Conservation (phyloP, 1,140 invertebrate genomes). For the Conus betulinus region DNA sequence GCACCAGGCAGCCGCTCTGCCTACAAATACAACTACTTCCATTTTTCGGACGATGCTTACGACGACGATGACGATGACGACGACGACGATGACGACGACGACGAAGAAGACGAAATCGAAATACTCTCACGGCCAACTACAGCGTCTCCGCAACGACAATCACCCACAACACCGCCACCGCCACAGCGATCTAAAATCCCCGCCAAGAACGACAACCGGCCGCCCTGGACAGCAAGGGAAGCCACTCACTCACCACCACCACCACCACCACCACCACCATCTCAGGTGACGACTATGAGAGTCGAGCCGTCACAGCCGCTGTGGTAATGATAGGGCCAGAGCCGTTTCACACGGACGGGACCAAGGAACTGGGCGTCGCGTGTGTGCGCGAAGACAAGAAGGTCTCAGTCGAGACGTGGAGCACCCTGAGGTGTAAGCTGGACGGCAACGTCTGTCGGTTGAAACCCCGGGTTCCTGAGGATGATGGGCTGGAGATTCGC, state of each 20-base stretch:
- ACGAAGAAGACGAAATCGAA: background rate
- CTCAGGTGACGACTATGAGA: background rate
- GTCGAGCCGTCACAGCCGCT: background rate
- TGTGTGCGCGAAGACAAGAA: background rate
- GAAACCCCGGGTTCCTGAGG: background rate
- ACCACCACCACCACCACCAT: background rate
- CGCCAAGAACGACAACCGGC: background rate
- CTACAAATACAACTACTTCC: no score
- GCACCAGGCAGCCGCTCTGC: no score
- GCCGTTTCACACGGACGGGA: background rate
- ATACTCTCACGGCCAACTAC: background rate
- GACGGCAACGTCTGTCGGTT: background rate
- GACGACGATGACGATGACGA: background rate
- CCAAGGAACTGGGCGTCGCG: background rate
- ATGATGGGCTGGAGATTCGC: background rate
- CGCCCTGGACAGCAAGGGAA: background rate
- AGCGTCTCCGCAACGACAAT: background rate
- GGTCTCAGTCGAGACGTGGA: no score
- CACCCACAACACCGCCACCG: no score
- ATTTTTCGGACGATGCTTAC: background rate
- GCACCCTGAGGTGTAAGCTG: background rate
- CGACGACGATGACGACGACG: background rate
- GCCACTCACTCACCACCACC: background rate
- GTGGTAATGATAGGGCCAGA: background rate
- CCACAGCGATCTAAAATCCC: no score